Evolutionary conservation across 2,113 vertebrate species (phyloP).

Genomic region (Ellobius talpinus): DNA sequence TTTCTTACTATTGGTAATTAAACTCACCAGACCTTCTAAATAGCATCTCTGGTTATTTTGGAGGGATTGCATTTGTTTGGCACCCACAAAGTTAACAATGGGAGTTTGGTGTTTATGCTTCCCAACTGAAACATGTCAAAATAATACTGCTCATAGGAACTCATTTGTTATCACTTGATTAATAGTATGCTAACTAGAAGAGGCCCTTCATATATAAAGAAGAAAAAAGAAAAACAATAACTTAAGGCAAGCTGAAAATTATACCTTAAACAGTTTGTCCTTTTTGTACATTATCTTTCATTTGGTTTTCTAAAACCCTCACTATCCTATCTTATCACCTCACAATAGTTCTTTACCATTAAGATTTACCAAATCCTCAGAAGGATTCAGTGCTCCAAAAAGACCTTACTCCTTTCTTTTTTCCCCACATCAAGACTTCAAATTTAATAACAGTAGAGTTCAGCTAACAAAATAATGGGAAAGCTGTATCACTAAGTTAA

Average conservation of each 20-base stretch:
- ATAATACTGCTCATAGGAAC: conserved; percentile 31
- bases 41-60: background rate
- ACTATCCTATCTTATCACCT: background rate
- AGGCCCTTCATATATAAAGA: conserved; percentile 38
- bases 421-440: background rate
- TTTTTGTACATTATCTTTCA: conserved; percentile 41
- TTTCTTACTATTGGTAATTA: conserved; percentile 52
- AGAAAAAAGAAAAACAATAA: background rate
- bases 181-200: conserved; percentile 15
- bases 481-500: conserved; percentile 15
- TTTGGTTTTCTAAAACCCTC: background rate
- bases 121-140: conserved; percentile 40
- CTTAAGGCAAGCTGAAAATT: background rate
- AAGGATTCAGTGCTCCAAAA: conserved; percentile 32
- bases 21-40: conserved; percentile 49
- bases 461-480: conserved; percentile 33
- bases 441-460: conserved; percentile 36
- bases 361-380: conserved; percentile 10
- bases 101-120: conserved; percentile 24
- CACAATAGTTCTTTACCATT: background rate
- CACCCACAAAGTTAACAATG: conserved; percentile 49
- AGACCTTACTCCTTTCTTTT: background rate
- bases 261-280: conserved; percentile 11
- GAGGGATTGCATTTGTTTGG: conserved; percentile 25
- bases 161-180: conserved; percentile 43